Conservation (phyloP, 1,140 invertebrate genomes). For the Calliopsis andreniformis region DNA sequence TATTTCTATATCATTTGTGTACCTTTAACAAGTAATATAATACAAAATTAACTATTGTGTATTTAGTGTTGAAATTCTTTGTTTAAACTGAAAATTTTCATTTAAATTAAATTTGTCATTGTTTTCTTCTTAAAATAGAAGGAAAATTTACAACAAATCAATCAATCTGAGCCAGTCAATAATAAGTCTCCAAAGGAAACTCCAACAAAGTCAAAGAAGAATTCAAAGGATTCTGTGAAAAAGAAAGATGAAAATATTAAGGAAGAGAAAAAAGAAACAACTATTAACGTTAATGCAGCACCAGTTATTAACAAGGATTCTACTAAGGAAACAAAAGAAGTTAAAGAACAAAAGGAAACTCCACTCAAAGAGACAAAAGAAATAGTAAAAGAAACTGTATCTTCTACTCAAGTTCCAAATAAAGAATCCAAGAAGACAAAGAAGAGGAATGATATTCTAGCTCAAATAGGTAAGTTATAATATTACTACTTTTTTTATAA, state of each 20-base stretch:
- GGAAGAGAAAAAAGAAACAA: constrained; percentile 66
- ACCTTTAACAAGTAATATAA: constrained; percentile 34
- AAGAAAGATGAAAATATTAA: constrained; percentile 73
- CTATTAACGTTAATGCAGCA: constrained; percentile 44
- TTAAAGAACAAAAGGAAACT: constrained; percentile 72
- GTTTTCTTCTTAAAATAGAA: constrained; percentile 60
- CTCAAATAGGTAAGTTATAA: constrained; percentile 78
- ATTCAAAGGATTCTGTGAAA: constrained; percentile 70
- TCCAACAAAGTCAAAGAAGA: constrained; percentile 76
- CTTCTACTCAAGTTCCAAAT: constrained; percentile 53
- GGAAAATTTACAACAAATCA: constrained; percentile 73
- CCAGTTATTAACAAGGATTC: constrained; percentile 68
- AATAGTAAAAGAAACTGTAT: constrained; percentile 48
- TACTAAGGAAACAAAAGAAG: constrained; percentile 71
- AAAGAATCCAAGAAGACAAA: constrained; percentile 83
- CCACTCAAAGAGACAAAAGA: constrained; percentile 66
- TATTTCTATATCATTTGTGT: background rate
- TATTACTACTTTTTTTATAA: background rate
- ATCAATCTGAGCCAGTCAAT: constrained; percentile 63
- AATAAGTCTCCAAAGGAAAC: constrained; percentile 77
- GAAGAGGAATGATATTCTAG: constrained; percentile 80
- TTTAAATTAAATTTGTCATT: background rate
- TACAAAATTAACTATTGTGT: background rate
- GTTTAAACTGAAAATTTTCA: background rate
- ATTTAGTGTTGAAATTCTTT: constrained; percentile 6